A percentile compares a stretch with the other conserved stretches of the same genome.
phyloP scores from a whole-genome alignment of 2,113 vertebrate species.

The Hippoglossus stenolepis region DNA sequence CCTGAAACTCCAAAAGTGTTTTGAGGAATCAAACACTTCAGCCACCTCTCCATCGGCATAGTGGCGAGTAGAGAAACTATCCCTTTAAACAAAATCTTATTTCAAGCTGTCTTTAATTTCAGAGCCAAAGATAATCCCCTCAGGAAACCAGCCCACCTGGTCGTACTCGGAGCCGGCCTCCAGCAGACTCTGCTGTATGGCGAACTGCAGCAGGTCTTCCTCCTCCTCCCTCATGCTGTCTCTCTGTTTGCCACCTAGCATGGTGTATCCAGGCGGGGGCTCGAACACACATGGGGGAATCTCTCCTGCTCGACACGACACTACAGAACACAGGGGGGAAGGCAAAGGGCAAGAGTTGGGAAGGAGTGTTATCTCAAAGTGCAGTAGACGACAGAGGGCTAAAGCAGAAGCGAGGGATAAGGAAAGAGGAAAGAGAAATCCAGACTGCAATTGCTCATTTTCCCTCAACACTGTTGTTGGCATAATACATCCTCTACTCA shows the following conservation, averaged over 20 bases:
- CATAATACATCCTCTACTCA: background rate
- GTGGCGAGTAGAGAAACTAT: no score
- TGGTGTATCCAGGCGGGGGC: conserved; percentile 91
- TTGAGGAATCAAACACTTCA: no score
- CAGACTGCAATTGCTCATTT: background rate
- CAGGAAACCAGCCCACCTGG: conserved; percentile 83
- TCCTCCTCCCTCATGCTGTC: conserved; percentile 89
- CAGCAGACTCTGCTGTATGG: conserved; percentile 97
- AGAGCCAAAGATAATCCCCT: background rate
- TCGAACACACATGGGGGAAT: conserved; percentile 93
- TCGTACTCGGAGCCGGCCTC: conserved; percentile 95
- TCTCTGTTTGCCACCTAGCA: conserved; percentile 91
- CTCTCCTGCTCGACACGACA: conserved; percentile 90
- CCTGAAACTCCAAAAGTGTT: no score
- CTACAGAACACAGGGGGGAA: conserved; percentile 73
- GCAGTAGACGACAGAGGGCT: conserved; percentile 4
- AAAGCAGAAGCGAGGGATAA: conserved; percentile 9
- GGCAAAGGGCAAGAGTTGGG: conserved; percentile 55
- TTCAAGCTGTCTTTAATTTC: background rate
- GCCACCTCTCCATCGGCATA: no score
- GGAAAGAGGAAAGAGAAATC: conserved; percentile 2
- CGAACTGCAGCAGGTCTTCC: conserved; percentile 94
- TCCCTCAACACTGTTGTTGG: background rate
- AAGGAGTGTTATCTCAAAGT: conserved; percentile 28
- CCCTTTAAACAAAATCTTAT: no score